Conservation (phyloP, 1,140 invertebrate species). For the Dendrolimus punctatus region DNA sequence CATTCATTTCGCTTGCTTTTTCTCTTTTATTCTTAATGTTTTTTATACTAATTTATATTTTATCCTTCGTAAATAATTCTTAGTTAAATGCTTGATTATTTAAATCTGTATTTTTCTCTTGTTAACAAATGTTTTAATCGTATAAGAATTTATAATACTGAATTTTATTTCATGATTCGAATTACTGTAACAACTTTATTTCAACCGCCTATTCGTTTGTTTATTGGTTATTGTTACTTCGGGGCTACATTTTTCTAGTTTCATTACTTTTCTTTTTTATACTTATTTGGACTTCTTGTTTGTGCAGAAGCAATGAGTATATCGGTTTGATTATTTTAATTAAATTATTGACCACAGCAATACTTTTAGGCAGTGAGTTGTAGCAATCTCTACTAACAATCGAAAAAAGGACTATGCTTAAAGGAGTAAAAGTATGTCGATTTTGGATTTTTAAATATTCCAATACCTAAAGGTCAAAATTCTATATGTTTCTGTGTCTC, state of each 20-base stretch:
- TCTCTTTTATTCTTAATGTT: slow-evolving; percentile 12
- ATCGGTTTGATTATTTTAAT: slow-evolving; percentile 7
- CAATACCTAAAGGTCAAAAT: too few species aligned
- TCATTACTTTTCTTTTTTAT: slow-evolving; percentile 19
- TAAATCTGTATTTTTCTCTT: too few species aligned
- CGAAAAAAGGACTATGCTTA: not conserved
- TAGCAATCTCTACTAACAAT: slow-evolving; percentile 1
- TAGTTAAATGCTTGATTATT: not conserved
- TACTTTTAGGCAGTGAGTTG: slow-evolving; percentile 39
- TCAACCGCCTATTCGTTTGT: not conserved
- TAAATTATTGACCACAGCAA: slow-evolving; percentile 54
- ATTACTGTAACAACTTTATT: slow-evolving; percentile 4
- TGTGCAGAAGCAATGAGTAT: slow-evolving; percentile 65
- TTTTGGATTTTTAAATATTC: too few species aligned
- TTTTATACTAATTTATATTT: slow-evolving; percentile 8
- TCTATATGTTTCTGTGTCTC: too few species aligned
- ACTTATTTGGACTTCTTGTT: slow-evolving; percentile 39
- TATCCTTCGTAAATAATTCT: slow-evolving; percentile 3
- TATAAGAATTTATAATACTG: too few species aligned
- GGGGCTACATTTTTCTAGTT: slow-evolving; percentile 7
- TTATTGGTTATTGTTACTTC: not conserved
- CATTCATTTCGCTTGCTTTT: slow-evolving; percentile 27
- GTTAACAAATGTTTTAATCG: too few species aligned
- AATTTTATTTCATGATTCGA: too few species aligned
- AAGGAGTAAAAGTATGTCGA: too few species aligned